Conservation (phyloP, 2,797 vertebrate species). For the Zenarchopterus dispar region DNA sequence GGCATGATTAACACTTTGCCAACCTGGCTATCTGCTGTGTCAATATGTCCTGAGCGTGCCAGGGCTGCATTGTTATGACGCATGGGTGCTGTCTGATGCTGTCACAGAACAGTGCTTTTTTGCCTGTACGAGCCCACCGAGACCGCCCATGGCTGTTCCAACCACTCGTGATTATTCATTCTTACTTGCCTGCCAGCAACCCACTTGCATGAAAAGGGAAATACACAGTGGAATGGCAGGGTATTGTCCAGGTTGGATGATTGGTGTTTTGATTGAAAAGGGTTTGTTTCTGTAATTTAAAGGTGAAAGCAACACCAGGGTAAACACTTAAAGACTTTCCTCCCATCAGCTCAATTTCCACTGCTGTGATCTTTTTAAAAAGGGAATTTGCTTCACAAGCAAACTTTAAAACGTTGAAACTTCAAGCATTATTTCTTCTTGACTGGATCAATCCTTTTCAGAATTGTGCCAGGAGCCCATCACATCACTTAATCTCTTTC, state of each 20-base stretch:
- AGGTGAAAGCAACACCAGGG: conserved; percentile 7
- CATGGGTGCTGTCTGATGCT: conserved; percentile 47
- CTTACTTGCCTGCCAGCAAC: conserved; percentile 46
- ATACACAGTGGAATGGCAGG: conserved; percentile 25
- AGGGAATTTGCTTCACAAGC: conserved; percentile 24
- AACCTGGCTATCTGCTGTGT: conserved; percentile 76
- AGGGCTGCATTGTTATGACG: conserved; percentile 49
- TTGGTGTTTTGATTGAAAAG: conserved; percentile 36
- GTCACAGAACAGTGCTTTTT: conserved; percentile 49
- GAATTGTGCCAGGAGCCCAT: no score
- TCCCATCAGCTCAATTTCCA: conserved; percentile 7
- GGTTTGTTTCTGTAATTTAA: conserved; percentile 33
- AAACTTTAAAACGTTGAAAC: conserved; percentile 15
- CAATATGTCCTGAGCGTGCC: conserved; percentile 48
- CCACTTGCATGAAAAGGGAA: conserved; percentile 28
- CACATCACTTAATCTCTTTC: no score
- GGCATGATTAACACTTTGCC: conserved; percentile 47
- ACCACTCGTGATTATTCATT: conserved; percentile 57
- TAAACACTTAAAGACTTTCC: conserved; percentile 4
- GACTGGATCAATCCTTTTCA: no score
- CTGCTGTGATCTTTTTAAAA: conserved; percentile 7
- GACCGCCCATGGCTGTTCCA: conserved; percentile 38
- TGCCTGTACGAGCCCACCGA: conserved; percentile 32
- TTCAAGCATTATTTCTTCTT: no score
- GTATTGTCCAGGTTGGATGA: conserved; percentile 41